A percentile compares a stretch with the other conserved stretches of the same genome.
phyloP scores from a whole-genome alignment of 1,140 invertebrate species.

The Diabrotica virgifera region DNA sequence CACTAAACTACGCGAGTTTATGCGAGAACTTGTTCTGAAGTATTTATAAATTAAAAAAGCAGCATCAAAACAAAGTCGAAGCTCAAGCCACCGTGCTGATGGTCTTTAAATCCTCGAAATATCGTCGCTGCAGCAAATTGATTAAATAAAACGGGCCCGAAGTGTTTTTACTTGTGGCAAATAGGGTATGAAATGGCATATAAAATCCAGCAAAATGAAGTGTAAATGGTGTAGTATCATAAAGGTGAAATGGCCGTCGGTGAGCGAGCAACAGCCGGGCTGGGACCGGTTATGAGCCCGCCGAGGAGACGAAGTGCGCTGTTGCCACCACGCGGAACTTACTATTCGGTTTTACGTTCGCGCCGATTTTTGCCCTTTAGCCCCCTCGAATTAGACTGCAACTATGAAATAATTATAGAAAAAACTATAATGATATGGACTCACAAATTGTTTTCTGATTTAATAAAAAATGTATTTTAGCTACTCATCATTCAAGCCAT shows the following conservation, averaged over 20 bases:
- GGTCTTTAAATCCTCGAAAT: conserved; percentile 13
- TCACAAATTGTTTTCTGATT: too few species aligned
- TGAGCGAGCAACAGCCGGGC: conserved; percentile 34
- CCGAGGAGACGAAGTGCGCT: conserved; percentile 24
- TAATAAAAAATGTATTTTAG: too few species aligned
- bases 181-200: conserved; percentile 34
- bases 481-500: too few species aligned
- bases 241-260: conserved; percentile 42
- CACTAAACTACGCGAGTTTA: too few species aligned
- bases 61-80: neutral
- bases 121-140: conserved; percentile 7
- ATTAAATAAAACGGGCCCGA: conserved; percentile 14
- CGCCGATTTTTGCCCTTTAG: neutral
- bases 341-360: neutral
- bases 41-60: too few species aligned
- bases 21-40: too few species aligned
- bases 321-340: neutral
- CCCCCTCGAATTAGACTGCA: too few species aligned
- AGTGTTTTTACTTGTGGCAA: conserved; percentile 31
- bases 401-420: too few species aligned
- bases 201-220: conserved; percentile 43
- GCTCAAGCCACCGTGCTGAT: neutral
- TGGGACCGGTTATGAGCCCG: conserved; percentile 39
- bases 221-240: conserved; percentile 45
- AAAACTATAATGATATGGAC: too few species aligned